Evolutionary conservation across 2,797 vertebrate genomes (phyloP).

Genomic region (Apogon hyalosoma): DNA sequence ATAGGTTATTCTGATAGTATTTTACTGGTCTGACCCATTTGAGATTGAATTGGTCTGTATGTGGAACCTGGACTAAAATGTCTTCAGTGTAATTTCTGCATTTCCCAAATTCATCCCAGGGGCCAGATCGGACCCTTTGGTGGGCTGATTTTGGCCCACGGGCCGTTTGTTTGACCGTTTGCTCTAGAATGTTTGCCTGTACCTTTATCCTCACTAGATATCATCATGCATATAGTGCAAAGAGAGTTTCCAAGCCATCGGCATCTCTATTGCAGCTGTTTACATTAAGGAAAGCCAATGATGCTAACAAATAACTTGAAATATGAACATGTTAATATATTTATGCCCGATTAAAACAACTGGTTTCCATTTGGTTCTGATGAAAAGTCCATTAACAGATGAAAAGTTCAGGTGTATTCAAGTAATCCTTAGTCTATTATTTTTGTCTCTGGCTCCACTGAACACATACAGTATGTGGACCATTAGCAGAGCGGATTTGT

Average conservation of each 20-base stretch:
- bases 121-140: too few relatives aligned
- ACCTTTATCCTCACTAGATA: neutral
- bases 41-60: too few relatives aligned
- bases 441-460: neutral
- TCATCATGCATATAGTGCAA: conserved; percentile 26
- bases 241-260: neutral
- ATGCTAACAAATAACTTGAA: conserved; percentile 8
- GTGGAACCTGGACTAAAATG: too few relatives aligned
- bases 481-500: too few relatives aligned
- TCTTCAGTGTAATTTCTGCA: too few relatives aligned
- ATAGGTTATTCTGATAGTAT: too few relatives aligned
- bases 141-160: too few relatives aligned
- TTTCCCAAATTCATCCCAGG: too few relatives aligned
- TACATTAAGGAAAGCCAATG: conserved; percentile 24
- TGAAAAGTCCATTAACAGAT: neutral
- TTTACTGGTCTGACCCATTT: too few relatives aligned
- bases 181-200: neutral
- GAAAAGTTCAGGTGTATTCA: conserved; percentile 9
- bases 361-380: conserved; percentile 4
- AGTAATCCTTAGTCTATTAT: neutral
- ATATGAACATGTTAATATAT: conserved; percentile 15
- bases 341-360: neutral
- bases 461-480: too few relatives aligned
- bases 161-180: too few relatives aligned
- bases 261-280: conserved; percentile 7